A percentile compares a stretch with the other conserved stretches of the same genome.
These are phyloP conservation scores for Drosophila seguyi DNA, from an alignment of 1,140 invertebrate genomes.

Conservation along the genomic window DNA sequence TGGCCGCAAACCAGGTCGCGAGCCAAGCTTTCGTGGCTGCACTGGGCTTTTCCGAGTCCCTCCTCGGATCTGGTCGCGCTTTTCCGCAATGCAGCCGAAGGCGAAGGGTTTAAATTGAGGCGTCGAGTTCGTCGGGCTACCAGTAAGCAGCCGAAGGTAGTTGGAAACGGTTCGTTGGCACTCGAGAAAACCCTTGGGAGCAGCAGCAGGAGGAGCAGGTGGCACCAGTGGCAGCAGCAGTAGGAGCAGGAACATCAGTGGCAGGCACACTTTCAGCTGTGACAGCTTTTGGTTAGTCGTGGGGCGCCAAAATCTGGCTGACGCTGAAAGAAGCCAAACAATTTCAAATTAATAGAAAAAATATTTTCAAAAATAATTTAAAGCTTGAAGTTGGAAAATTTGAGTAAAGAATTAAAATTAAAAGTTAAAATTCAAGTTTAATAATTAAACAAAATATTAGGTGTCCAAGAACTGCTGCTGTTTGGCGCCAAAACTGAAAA, in stretches of 20 bases:
- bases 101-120: constrained; percentile 29
- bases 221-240: not conserved
- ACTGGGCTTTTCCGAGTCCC: constrained; percentile 6
- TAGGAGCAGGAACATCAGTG: not conserved
- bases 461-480: not conserved
- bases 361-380: not conserved
- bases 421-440: not conserved
- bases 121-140: not conserved
- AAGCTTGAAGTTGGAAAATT: not conserved
- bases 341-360: not conserved
- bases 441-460: too few species aligned
- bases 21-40: constrained; percentile 24
- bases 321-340: not conserved
- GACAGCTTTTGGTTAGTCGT: not conserved
- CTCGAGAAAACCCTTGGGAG: not conserved
- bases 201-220: constrained; percentile 9
- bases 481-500: constrained; percentile 3
- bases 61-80: not conserved
- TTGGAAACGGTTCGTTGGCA: constrained; percentile 63
- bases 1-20: constrained; percentile 23
- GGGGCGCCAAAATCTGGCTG: constrained; percentile 17
- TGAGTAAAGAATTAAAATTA: not conserved
- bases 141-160: constrained; percentile 58
- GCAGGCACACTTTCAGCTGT: not conserved
- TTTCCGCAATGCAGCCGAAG: constrained; percentile 16